Evolutionary conservation across 1,140 invertebrate genomes (phyloP).

Genomic region (Ips nitidus): DNA sequence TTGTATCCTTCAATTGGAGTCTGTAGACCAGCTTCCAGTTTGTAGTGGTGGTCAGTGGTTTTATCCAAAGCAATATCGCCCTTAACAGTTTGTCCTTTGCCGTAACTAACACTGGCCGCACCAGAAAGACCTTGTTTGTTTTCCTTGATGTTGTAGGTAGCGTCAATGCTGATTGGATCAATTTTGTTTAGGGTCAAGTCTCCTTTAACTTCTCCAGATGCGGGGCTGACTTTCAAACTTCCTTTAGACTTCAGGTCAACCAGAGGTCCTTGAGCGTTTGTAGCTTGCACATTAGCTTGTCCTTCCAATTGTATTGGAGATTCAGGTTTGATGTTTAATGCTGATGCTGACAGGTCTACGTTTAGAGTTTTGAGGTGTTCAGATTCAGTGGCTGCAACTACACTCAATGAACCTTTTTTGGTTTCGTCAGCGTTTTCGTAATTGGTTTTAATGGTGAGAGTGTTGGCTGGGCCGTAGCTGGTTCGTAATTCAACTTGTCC

Average conservation of each 20-base stretch:
- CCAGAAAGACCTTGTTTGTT: constrained; percentile 38
- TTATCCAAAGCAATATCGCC: constrained; percentile 48
- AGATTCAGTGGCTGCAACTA: constrained; percentile 55
- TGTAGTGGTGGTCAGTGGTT: constrained; percentile 52
- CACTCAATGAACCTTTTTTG: constrained; percentile 52
- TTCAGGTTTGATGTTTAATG: constrained; percentile 14
- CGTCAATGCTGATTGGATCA: constrained; percentile 37
- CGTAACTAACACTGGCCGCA: constrained; percentile 55
- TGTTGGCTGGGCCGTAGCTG: constrained; percentile 40
- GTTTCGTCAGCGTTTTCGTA: constrained; percentile 46
- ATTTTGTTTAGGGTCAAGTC: constrained; percentile 42
- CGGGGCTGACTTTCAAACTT: constrained; percentile 35
- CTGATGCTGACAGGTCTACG: constrained; percentile 44
- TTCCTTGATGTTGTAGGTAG: constrained; percentile 36
- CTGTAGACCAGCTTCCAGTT: constrained; percentile 52
- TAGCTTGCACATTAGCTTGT: constrained; percentile 23
- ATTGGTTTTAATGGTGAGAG: constrained; percentile 23
- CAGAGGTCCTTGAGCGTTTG: constrained; percentile 33
- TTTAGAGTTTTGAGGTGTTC: constrained; percentile 57
- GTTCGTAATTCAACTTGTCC: constrained; percentile 39
- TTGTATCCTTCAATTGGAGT: constrained; percentile 59
- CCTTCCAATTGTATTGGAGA: constrained; percentile 32
- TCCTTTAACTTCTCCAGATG: constrained; percentile 39
- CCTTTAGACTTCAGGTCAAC: constrained; percentile 42
- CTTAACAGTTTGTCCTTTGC: constrained; percentile 57